Conservation (phyloP, 2,113 vertebrate species). For the Pristiophorus japonicus region DNA sequence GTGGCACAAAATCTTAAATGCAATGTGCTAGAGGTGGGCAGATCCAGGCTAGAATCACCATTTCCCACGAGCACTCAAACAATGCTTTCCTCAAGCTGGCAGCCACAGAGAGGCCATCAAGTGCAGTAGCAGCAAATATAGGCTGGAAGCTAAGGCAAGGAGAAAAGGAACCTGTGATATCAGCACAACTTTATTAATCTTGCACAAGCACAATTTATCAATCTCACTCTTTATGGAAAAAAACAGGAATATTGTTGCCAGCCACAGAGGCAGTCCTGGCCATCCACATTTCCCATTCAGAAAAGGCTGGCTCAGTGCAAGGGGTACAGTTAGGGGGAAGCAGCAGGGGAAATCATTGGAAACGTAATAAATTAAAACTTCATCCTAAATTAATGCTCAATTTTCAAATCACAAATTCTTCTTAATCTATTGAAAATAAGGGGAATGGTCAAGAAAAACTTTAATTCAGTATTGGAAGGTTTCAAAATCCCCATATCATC, state of each 20-base stretch:
- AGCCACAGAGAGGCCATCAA: background rate
- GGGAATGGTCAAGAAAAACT: background rate
- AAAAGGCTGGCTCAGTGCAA: background rate
- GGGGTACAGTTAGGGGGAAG: background rate
- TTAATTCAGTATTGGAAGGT: background rate
- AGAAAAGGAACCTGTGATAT: background rate
- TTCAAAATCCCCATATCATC: background rate
- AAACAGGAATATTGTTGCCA: background rate
- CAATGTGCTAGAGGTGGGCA: background rate
- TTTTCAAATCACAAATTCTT: slow-evolving; percentile 8
- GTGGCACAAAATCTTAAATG: background rate
- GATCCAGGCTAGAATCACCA: background rate
- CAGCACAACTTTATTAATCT: background rate
- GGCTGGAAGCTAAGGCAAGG: background rate
- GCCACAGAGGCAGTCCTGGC: too few relatives aligned
- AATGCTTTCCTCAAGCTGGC: background rate
- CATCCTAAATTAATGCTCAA: background rate
- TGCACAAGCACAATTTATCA: background rate
- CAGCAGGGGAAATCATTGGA: background rate
- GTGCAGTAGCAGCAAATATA: background rate
- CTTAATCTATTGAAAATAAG: background rate
- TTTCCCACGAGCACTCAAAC: background rate
- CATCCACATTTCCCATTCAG: background rate
- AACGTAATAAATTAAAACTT: background rate
- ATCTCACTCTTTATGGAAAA: background rate